Evolutionary conservation across 2,113 vertebrate genomes (phyloP).

Genomic region (Hemiscyllium ocellatum): DNA sequence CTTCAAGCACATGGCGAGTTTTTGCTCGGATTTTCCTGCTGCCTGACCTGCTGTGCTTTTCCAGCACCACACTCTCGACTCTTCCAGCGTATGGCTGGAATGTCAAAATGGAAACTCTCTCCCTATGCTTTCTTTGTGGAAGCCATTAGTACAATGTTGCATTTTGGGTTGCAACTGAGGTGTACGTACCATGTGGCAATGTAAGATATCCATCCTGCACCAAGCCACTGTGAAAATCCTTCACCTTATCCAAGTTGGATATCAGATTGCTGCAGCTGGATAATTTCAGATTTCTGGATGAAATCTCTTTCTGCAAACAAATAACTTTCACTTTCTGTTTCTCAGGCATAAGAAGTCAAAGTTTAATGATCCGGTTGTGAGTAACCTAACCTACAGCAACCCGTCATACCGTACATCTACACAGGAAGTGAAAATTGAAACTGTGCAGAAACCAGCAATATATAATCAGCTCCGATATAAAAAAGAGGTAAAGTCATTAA

Average conservation of each 20-base stretch:
- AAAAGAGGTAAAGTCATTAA: slow-evolving; percentile 73
- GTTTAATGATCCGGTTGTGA: slow-evolving; percentile 81
- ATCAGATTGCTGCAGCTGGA: not conserved
- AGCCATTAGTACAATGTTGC: too few species aligned
- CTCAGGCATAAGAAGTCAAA: slow-evolving; percentile 89
- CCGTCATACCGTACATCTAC: slow-evolving; percentile 94
- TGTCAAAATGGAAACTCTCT: not conserved
- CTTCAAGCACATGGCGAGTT: not conserved
- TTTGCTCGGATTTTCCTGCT: too few species aligned
- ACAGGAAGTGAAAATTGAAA: slow-evolving; percentile 95
- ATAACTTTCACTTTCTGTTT: slow-evolving; percentile 25
- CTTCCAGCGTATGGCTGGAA: not conserved
- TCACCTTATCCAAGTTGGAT: not conserved
- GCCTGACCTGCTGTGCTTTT: too few species aligned
- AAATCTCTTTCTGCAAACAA: not conserved
- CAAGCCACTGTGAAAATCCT: not conserved
- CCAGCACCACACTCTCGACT: too few species aligned
- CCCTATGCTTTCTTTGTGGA: not conserved
- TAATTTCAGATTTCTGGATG: not conserved
- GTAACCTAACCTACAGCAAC: slow-evolving; percentile 94
- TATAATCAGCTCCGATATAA: slow-evolving; percentile 94
- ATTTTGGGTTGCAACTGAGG: too few species aligned
- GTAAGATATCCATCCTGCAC: too few species aligned
- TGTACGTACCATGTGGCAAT: too few species aligned
- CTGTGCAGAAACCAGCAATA: slow-evolving; percentile 78